Evolutionary conservation across 2,797 vertebrate genomes (phyloP), one percentile per base, ranked within the genome.

Genomic region (Molossus molossus): DNA sequence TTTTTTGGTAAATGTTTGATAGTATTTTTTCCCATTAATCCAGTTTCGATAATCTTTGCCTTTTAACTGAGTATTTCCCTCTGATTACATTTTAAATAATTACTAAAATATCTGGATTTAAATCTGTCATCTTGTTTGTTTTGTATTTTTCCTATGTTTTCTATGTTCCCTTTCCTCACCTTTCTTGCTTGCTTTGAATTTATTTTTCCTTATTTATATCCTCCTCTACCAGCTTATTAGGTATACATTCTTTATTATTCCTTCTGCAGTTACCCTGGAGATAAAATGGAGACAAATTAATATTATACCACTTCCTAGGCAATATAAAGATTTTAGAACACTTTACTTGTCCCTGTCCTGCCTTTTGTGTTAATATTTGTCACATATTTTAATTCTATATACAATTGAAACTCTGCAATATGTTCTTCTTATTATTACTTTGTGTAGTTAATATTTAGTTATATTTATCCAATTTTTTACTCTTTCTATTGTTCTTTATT

Each of bases 201-300:
- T 94, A 92, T 45, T 93, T 96, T 93, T n/a, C 79, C 91, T 65
- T 91, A 60, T 83, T 76, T 91, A 45, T 67, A 45, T 4, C 7
- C 27, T 20, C 18, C 81, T 62, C 33, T 86, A 70, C 75, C 87
- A 60, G n/a, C 25, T 67, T 86, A 2, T 70, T 90, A 65, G 18
- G 53, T 37, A 20, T 64, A 23, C 40, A 55, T 94, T 87, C 53
- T 87, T 86, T 84, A 29, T 75, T 92, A 70, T n/a, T 87, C n/a
- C 45, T 92, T 88, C 75, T 89, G 33, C 69, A 73, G 37, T 72
- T 86, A 64, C 29, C 29, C 85, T 57, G n/a, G 53, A 86, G 53
- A 81, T 79, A 86, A 95, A 81, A 72, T 70, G 45, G 53, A 27
- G 33, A 45, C 4, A 84, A 77, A 80, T 72, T 58, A 87, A n/a